Base-by-base conservation (phyloP, 2,797 vertebrate species). In the Tapera naevia region DNA sequence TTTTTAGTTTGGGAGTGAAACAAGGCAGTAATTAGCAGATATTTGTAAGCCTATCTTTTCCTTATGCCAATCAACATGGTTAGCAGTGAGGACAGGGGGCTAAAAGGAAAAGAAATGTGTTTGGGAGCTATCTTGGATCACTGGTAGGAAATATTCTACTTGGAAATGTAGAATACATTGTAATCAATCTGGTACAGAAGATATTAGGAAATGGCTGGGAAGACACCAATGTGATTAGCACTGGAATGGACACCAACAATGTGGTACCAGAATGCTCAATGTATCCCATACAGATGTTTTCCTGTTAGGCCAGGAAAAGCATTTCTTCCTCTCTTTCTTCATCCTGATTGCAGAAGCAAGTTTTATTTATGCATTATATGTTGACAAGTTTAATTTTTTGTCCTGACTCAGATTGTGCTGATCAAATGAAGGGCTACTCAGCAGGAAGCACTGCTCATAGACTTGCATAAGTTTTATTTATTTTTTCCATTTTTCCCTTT, bases 41-140 rank as follows among this genome's bases (percentile, higher is more conserved):
- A 39, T 67, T 56, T 85, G 9, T 75, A 80, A 64, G 17, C 32
- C 25, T 61, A 10, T 22, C 13, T 66, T 84, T 73, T 81, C 5
- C 22, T 88, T 39, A 43, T n/a, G 33, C 5, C 62, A 46, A 54
- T 58, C 15, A 62, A 50, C 10, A 30, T 18, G n/a, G 51, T 22
- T 39, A 41, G 69, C 7, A 64, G 18, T 24, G 18, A 50, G 10
- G 27, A 80, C 3, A 41, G 39, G 23, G 9, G 32, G 4, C 51
- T 57, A 50, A 80, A 60, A 60, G 37, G 9, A 37, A n/a, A 74
- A 67, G 43, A 11, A 80, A 72, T 57, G 17, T 17, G 53, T 46
- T 0, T 2, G 4, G 23, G 0, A 56, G 39, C 3, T 23, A 14
- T 56, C 13, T 64, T 80, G 35, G 11, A 21, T 37, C 12, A 23